Base-by-base conservation (phyloP, 1,140 invertebrate genomes). In the Zaprionus tsacasi region DNA sequence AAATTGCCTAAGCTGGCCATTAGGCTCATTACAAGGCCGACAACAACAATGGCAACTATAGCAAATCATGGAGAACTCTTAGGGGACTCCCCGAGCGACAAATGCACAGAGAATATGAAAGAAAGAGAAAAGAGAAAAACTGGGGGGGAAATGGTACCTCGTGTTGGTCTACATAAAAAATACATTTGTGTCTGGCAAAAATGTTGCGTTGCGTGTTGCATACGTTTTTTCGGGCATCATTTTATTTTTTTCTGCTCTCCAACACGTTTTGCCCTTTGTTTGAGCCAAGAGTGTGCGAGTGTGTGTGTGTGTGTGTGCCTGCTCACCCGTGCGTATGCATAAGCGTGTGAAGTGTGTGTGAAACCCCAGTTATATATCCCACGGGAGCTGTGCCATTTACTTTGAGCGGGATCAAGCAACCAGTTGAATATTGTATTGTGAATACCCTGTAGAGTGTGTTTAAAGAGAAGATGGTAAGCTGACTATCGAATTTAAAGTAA, bases 161-260 rank as follows among this genome's bases (percentile, higher is more conserved):
- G 60, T 76, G 65, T 82, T 79, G 21, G 68, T 60, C 77, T 69
- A 86, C 82, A 86, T 82, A 87, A 86, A 86, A 86, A 86, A 82
- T 69, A 86, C 82, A 86, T 86, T 86, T 86, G 76, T 73, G 66
- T 82, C 71, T 74, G 63, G 52, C 6, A n/a, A 57, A 64, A 66
- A 82, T 76, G 76, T 65, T 70, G 58, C 68, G 66, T 75, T 75
- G 72, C 73, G 69, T 76, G 74, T 59, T 59, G 70, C 75, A 73
- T 73, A 77, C 50, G 33, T 57, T 50, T 59, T 56, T 66, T 58
- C 1, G 7, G 60, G 43, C 75, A 70, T 70, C 64, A 78, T 15
- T 50, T 33, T 21, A 1, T 21, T 21, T 21, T 21, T 21, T 45
- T 48, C 13, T 55, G 33, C 27, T 30, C 50, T 38, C 12, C 52